Evolutionary conservation across 2,888 invertebrate genomes (phyloP).

Genomic region (Fragum whitleyi): DNA sequence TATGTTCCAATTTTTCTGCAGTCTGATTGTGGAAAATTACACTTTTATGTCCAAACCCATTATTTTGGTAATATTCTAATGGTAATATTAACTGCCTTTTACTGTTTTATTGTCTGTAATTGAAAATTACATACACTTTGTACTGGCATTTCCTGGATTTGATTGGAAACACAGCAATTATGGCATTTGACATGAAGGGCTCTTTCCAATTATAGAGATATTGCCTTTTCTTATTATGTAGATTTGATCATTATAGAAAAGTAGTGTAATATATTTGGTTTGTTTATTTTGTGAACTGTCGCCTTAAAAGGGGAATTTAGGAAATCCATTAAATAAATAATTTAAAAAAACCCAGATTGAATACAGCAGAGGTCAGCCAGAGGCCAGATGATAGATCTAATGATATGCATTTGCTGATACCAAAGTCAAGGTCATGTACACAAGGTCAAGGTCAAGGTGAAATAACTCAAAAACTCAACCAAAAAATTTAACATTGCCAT

Average conservation of each 20-base stretch:
- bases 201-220: neutral
- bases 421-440: too few species aligned
- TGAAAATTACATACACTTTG: neutral
- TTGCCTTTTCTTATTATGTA: neutral
- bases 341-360: too few species aligned
- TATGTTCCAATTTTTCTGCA: constrained; percentile 1
- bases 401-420: too few species aligned
- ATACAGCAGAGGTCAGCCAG: too few species aligned
- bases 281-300: too few species aligned
- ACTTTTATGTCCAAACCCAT: constrained; percentile 1
- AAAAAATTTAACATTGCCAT: too few species aligned
- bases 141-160: neutral
- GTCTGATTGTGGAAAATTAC: neutral
- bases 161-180: neutral
- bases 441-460: too few species aligned
- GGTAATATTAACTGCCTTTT: neutral
- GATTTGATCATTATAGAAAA: neutral
- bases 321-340: too few species aligned
- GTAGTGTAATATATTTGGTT: too few species aligned
- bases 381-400: too few species aligned
- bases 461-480: too few species aligned
- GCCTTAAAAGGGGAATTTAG: too few species aligned
- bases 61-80: constrained; percentile 4
- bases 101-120: neutral
- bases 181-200: neutral